A percentile compares a stretch with the other conserved stretches of the same genome.
phyloP scores from a whole-genome alignment of 2,113 vertebrate genomes.

The Dasypus novemcinctus region DNA sequence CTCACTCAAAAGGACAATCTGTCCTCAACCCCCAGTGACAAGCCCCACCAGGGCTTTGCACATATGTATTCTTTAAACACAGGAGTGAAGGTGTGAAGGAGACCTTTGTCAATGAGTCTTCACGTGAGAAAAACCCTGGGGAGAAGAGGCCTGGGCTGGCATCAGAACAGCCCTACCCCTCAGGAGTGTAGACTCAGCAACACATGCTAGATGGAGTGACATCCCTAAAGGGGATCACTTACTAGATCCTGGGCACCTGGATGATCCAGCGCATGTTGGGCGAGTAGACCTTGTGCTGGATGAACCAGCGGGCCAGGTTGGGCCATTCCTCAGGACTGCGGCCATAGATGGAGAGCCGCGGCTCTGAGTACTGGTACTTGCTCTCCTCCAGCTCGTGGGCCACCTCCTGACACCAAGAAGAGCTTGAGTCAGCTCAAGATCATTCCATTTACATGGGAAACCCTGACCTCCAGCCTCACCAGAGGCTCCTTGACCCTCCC shows the following conservation, averaged over 20 bases:
- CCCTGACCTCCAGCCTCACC: background rate
- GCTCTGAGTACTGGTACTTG: conserved; percentile 97
- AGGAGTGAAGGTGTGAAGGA: background rate
- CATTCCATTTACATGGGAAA: background rate
- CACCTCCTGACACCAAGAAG: conserved; percentile 89
- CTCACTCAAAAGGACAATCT: background rate
- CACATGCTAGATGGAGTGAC: accelerated
- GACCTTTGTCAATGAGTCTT: background rate
- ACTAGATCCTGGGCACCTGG: conserved; percentile 98
- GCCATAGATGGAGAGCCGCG: conserved; percentile 96
- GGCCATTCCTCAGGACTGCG: conserved; percentile 92
- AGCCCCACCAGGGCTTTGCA: background rate
- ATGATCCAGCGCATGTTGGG: conserved; percentile 98
- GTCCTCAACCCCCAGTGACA: background rate
- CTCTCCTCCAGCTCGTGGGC: conserved; percentile 94
- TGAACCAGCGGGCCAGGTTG: conserved; percentile 93
- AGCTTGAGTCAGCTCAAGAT: conserved; percentile 23
- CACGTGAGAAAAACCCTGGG: background rate
- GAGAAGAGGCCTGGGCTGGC: background rate
- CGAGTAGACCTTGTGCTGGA: conserved; percentile 95
- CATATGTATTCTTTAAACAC: background rate
- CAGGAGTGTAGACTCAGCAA: background rate
- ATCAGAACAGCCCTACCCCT: background rate
- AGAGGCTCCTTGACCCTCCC: no score
- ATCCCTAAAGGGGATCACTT: conserved; percentile 77